Conservation (phyloP, 2,113 vertebrate genomes). For the Gymnobelideus leadbeateri region DNA sequence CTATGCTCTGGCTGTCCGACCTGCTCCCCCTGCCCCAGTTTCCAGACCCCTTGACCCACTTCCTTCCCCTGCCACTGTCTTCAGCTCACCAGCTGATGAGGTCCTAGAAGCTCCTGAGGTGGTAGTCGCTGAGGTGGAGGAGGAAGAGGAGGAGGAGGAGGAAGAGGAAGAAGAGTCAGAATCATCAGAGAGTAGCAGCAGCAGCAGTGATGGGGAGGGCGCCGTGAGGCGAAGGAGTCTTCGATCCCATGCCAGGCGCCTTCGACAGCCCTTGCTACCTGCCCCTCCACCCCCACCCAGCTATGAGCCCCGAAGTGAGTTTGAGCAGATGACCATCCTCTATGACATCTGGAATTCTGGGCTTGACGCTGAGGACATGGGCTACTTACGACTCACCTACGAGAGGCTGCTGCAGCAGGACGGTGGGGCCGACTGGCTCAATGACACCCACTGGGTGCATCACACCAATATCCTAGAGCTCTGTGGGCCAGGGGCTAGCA, state of each 20-base stretch:
- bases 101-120: conserved; percentile 84
- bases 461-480: conserved; percentile 95
- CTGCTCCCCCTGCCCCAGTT: conserved; percentile 41
- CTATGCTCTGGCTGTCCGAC: conserved; percentile 87
- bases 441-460: conserved; percentile 96
- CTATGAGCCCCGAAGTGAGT: conserved; percentile 91
- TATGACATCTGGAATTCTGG: conserved; percentile 97
- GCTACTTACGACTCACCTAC: conserved; percentile 89
- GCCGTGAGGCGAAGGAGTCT: conserved; percentile 79
- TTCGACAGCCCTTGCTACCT: neutral
- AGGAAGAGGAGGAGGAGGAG: conserved; percentile 73
- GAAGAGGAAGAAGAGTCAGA: conserved; percentile 85
- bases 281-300: conserved; percentile 44
- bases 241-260: conserved; percentile 79
- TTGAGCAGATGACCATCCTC: conserved; percentile 96
- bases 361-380: conserved; percentile 92
- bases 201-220: conserved; percentile 79
- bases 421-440: conserved; percentile 93
- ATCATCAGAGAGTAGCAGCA: conserved; percentile 79
- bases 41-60: conserved; percentile 56
- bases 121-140: conserved; percentile 85
- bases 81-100: conserved; percentile 78
- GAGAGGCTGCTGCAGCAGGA: conserved; percentile 92
- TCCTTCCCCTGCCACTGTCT: conserved; percentile 71
- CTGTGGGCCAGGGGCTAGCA: neutral